Evolutionary conservation across 2,888 invertebrate genomes (phyloP), one percentile per base, ranked within the genome.

Genomic region (Mythimna lalbum): DNA sequence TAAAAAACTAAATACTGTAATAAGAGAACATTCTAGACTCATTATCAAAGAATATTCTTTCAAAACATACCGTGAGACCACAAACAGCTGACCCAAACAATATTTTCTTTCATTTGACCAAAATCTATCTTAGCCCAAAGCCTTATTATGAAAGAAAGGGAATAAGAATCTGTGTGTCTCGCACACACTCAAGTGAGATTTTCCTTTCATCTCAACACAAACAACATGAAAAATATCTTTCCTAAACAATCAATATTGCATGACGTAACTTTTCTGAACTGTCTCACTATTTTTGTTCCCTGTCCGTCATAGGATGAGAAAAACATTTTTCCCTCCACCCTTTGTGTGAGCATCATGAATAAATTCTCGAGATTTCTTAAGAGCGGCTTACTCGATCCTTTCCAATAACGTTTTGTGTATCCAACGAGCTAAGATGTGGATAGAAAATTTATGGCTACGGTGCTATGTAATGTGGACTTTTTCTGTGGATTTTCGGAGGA

Each of bases 261-360:
- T 59, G 73, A 78, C 69, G 61, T 70, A 62, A 71, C 57, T 69
- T 43, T 68, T 76, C 49, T 61, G 52, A 69, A 73, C 73, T 77
- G 77, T 80, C 76, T 83, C 59, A 61, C 53, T 73, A 65, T 76
- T 78, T 82, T 85, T 80, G 65, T 76, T 59, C 62, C 21, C 64
- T 79, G 82, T 83, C 80, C 71, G 62, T 78, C 80, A 80, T 77
- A 60, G 71, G 52, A 6, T 61, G 49, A 61, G 67, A 74, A 81
- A 82, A 80, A 83, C 39, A 76, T 83, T 84, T 81, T 82, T 82
- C 65, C 56, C 73, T 43, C 60, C 57, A 69, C 61, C 82, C 84
- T 87, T 88, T 87, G 86, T 82, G 77, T 83, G 84, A 77, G 84
- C 83, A 87, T 89, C 90, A 90, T 91, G 91, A 91, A 91, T 90